Conservation (phyloP, 1,140 invertebrate species). For the Apis mellifera region Amel_HAv3.1 CM009933.2:4070501-4071000, state of each 20-base stretch:
- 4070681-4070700: no score
- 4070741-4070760: no score
- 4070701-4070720: no score
- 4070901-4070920: no score
- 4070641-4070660: background rate
- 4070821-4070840: no score
- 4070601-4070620: no score
- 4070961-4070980: background rate
- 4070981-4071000: background rate
- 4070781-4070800: background rate
- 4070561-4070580: slow-evolving; percentile 3
- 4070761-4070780: background rate
- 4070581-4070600: background rate
- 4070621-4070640: background rate
- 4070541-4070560: background rate
- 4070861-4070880: no score
- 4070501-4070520: background rate
- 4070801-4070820: background rate
- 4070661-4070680: background rate
- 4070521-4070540: background rate
- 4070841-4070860: no score
- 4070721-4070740: no score
- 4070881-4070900: no score
- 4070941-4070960: background rate
- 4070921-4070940: background rate